Evolutionary conservation across 2,888 invertebrate genomes (phyloP), one percentile per base, ranked within the genome.

Genomic region (Euplagia quadripunctaria): DNA sequence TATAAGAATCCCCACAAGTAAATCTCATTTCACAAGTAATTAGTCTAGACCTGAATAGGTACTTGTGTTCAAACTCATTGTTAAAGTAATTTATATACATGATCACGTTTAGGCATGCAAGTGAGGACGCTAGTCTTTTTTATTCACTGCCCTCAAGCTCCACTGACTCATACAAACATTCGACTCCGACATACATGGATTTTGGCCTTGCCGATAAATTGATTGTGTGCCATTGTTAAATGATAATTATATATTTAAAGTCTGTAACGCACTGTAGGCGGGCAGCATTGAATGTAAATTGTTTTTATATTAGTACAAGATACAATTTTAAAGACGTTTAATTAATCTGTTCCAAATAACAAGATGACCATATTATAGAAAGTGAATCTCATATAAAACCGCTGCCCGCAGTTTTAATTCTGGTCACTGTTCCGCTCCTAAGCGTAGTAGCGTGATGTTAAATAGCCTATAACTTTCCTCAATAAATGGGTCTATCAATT

Each of bases 161-260:
- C 75, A 73, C 63, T 85, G 82, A 86, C 66, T 85, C 88, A 86
- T 82, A 84, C 81, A 79, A 82, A 85, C 49, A 75, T 80, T 74
- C 52, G 74, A 76, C 75, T 78, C 61, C 69, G 66, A 85, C 87
- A 81, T 83, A 88, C 73, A 85, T 74, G 88, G 88, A 20, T 20
- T 64, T 66, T 81, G 86, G 76, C 91, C 91, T 91, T 90, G 90
- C 71, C 69, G 80, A 68, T 74, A 69, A 76, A 84, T 79, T 78
- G 76, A 82, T 85, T 83, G 77, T 79, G 72, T 73, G 72, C 82
- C 82, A 82, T 86, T 84, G 79, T 76, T 74, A 76, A 78, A 86
- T 86, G 79, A 71, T 85, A 87, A 87, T 86, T 80, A 80, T 72
- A 69, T 68, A 73, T 74, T 73, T 70, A 71, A 76, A 72, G 64